A percentile compares a stretch with the other conserved stretches of the same genome.
These are phyloP conservation scores for Trachymyrmex cornetzi DNA, from an alignment of 1,140 invertebrate genomes.

Conservation along the genomic window DNA sequence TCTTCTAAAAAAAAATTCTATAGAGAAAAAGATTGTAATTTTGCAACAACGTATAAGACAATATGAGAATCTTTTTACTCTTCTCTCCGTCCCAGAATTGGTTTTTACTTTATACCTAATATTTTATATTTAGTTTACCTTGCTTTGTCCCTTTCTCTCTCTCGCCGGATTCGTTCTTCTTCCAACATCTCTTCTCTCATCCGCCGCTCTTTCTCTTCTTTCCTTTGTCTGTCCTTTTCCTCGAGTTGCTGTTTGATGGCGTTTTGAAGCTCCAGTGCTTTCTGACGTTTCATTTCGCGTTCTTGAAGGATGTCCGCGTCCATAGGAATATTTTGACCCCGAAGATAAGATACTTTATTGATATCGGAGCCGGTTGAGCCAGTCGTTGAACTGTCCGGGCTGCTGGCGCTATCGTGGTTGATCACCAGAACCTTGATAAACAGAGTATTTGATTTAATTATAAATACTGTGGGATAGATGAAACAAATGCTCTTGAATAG, in stretches of 20 bases:
- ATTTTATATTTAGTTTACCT: conserved; percentile 76
- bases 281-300: conserved; percentile 89
- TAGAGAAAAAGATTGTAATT: no score
- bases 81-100: no score
- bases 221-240: conserved; percentile 89
- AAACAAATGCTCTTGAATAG: neutral
- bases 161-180: conserved; percentile 89
- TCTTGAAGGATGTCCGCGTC: conserved; percentile 90
- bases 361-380: conserved; percentile 81
- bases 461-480: neutral
- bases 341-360: conserved; percentile 88
- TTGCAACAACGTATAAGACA: no score
- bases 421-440: conserved; percentile 82
- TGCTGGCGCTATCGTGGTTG: conserved; percentile 83
- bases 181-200: conserved; percentile 89
- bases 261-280: conserved; percentile 91
- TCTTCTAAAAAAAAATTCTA: no score
- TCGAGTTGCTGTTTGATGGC: conserved; percentile 91
- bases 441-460: conserved; percentile 18
- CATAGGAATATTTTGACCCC: conserved; percentile 91
- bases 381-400: conserved; percentile 82
- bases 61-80: no score
- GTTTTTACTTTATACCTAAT: neutral
- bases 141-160: conserved; percentile 89
- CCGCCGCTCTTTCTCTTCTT: conserved; percentile 89